These are phyloP conservation scores for Elachura formosa DNA, from an alignment of 2,113 vertebrate genomes.

Conservation along the genomic window DNA sequence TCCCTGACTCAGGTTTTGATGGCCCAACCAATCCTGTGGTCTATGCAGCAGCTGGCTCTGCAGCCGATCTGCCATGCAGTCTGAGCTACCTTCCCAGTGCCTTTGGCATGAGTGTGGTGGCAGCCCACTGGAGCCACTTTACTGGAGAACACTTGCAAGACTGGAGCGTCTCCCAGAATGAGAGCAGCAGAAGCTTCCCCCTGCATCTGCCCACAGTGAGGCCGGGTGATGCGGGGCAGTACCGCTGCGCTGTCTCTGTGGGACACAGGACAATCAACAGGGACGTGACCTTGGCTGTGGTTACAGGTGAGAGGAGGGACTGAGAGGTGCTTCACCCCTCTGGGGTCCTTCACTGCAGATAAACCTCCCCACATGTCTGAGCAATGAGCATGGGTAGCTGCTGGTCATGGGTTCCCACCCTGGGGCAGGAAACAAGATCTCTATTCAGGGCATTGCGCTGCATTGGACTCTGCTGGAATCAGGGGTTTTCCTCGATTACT, in stretches of 20 bases:
- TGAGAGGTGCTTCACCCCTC: not conserved
- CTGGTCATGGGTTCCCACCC: not conserved
- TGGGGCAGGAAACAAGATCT: not conserved
- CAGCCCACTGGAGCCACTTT: conserved; percentile 49
- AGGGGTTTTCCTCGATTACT: not conserved
- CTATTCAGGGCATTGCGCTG: not conserved
- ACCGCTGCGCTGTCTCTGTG: conserved; percentile 50
- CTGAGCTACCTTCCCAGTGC: conserved; percentile 15
- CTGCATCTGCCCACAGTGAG: conserved; percentile 52
- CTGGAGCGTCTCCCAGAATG: not conserved
- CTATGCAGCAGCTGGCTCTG: conserved; percentile 66
- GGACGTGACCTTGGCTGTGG: conserved; percentile 52
- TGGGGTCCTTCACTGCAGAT: not conserved
- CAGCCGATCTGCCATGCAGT: conserved; percentile 49
- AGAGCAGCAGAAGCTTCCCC: conserved; percentile 38
- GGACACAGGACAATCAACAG: conserved; percentile 39
- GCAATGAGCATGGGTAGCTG: not conserved
- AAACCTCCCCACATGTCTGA: not conserved
- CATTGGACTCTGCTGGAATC: not conserved
- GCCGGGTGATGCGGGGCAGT: conserved; percentile 56
- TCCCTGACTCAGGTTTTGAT: conserved; percentile 58
- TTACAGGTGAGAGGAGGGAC: conserved; percentile 68
- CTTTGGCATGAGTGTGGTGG: not conserved
- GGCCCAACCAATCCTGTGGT: conserved; percentile 37
- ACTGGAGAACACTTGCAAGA: not conserved